These are phyloP conservation scores for Coelinius sp. DNA, from an alignment of 2,888 invertebrate species.

Conservation along the genomic window DNA sequence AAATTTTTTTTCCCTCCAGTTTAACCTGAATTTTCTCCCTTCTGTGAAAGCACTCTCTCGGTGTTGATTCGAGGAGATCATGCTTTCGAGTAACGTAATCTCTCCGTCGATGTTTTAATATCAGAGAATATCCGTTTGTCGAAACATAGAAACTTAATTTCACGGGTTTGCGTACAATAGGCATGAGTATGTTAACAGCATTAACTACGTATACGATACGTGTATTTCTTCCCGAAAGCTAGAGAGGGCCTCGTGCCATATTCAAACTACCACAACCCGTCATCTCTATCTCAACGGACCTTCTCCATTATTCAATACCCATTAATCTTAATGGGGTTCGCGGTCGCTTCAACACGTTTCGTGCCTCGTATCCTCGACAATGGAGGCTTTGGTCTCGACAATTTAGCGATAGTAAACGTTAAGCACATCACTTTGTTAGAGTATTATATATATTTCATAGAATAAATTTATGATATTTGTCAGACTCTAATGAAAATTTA, in stretches of 20 bases:
- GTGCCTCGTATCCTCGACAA: constrained; percentile 51
- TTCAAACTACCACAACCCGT: constrained; percentile 21
- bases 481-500: neutral
- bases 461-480: constrained; percentile 12
- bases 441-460: constrained; percentile 9
- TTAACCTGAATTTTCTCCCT: neutral
- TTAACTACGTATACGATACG: constrained; percentile 19
- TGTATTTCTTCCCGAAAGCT: constrained; percentile 34
- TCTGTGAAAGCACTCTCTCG: neutral
- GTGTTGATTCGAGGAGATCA: neutral
- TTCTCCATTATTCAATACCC: constrained; percentile 61
- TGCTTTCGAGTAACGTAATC: neutral
- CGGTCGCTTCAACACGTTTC: constrained; percentile 61
- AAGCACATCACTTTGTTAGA: constrained; percentile 32
- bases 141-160: constrained; percentile 16
- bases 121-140: constrained; percentile 23
- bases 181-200: neutral
- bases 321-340: constrained; percentile 64
- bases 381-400: constrained; percentile 50
- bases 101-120: neutral
- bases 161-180: neutral
- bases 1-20: neutral
- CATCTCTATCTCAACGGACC: constrained; percentile 43
- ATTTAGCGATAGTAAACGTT: constrained; percentile 52
- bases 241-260: constrained; percentile 3